Evolutionary conservation across 2,113 vertebrate species (phyloP).

Genomic region (Nannobrachium achirus): DNA sequence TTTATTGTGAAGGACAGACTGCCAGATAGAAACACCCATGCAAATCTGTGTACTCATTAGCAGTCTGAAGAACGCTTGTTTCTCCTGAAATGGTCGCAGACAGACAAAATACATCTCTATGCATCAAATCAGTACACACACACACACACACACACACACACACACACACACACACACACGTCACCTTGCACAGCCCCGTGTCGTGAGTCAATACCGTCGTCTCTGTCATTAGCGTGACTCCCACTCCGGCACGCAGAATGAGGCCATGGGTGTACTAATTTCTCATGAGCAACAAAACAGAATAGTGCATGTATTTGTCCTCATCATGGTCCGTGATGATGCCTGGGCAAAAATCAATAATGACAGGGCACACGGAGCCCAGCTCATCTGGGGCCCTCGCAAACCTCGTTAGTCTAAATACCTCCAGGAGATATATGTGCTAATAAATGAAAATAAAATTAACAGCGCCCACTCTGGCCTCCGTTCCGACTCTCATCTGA

Average conservation of each 20-base stretch:
- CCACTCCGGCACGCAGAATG: conserved; percentile 29
- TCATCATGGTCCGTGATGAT: conserved; percentile 50
- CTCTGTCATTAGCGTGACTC: conserved; percentile 32
- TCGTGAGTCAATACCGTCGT: conserved; percentile 37
- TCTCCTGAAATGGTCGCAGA: no score
- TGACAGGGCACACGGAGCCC: conserved; percentile 74
- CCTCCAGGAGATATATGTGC: conserved; percentile 76
- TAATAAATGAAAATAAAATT: conserved; percentile 81
- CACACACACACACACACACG: conserved; percentile 28
- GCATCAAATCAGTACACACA: no score
- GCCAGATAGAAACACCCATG: no score
- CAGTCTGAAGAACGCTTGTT: no score
- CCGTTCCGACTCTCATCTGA: conserved; percentile 61
- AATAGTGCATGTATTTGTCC: conserved; percentile 59
- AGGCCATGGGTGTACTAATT: conserved; percentile 62
- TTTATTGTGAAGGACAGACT: no score
- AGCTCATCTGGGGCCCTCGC: conserved; percentile 51
- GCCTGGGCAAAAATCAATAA: conserved; percentile 73
- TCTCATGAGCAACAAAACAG: conserved; percentile 60
- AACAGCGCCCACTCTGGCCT: conserved; percentile 58
- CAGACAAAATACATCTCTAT: no score
- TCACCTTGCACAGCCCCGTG: not conserved
- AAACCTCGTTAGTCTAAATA: conserved; percentile 78
- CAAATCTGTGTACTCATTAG: no score
- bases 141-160: not conserved